Percentiles rank a stretch among this genome's conserved stretches.
Evolutionary conservation across 2,888 invertebrate genomes (phyloP).

Genomic region (Rugalucina vietnamica): DNA sequence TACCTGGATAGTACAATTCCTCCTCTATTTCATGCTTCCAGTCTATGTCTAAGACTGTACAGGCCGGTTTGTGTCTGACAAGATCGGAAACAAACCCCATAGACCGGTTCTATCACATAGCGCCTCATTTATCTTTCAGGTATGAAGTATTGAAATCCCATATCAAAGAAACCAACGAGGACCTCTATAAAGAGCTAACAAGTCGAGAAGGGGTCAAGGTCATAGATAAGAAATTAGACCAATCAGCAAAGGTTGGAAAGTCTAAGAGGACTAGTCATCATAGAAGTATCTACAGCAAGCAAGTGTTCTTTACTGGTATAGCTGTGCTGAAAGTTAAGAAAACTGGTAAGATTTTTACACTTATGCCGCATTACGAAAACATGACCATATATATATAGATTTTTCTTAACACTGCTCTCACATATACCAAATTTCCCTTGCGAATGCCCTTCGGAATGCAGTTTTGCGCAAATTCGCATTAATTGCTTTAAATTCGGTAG

Average conservation of each 20-base stretch:
- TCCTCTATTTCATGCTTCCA: no score
- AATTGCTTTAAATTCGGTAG: no score
- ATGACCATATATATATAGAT: background rate
- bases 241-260: constrained; percentile 51
- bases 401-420: no score
- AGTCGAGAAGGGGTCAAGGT: constrained; percentile 47
- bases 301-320: constrained; percentile 59
- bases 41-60: no score
- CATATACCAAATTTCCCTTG: no score
- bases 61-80: no score
- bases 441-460: no score
- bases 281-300: constrained; percentile 39
- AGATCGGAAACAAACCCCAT: no score
- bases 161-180: constrained; percentile 56
- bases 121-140: constrained; percentile 34
- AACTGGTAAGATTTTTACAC: constrained; percentile 27
- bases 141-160: constrained; percentile 48
- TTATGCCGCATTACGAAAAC: background rate
- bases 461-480: no score
- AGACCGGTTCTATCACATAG: no score
- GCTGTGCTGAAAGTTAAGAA: constrained; percentile 52
- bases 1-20: no score
- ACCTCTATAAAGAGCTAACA: constrained; percentile 50
- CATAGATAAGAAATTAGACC: constrained; percentile 51
- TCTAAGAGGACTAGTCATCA: background rate